A percentile compares a stretch with the other conserved stretches of the same genome.
Evolutionary conservation across 2,113 vertebrate genomes (phyloP).

Genomic region (Myxocyprinus asiaticus): DNA sequence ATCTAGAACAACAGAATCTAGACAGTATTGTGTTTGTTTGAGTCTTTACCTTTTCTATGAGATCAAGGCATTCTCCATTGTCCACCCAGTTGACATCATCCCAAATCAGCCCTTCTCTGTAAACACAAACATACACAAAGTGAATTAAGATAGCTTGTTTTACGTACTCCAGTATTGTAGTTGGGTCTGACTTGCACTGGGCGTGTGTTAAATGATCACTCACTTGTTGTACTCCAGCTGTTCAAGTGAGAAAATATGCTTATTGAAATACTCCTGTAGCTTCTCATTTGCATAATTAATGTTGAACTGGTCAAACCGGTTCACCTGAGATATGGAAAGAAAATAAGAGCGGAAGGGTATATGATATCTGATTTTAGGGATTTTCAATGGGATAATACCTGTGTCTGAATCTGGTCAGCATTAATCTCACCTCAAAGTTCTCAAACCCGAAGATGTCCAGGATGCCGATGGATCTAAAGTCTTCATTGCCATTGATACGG

Average conservation of each 20-base stretch:
- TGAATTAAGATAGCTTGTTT: background rate
- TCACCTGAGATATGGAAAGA: constrained; percentile 76
- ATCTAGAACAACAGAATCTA: background rate
- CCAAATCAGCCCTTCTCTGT: constrained; percentile 93
- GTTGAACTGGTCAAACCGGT: constrained; percentile 98
- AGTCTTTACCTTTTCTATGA: constrained; percentile 91
- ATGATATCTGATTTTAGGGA: no score
- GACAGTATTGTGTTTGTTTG: background rate
- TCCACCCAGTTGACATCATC: constrained; percentile 96
- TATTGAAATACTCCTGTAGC: constrained; percentile 99
- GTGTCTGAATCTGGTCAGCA: background rate
- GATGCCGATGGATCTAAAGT: constrained; percentile 93
- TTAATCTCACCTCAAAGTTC: constrained; percentile 88
- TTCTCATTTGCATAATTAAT: constrained; percentile 99
- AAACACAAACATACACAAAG: constrained; percentile 25
- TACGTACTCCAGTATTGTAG: no score
- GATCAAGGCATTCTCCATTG: constrained; percentile 95
- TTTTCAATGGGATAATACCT: background rate
- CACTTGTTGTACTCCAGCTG: constrained; percentile 97
- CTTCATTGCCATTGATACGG: constrained; percentile 87
- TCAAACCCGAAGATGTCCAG: constrained; percentile 98
- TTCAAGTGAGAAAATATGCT: constrained; percentile 98
- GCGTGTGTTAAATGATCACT: background rate
- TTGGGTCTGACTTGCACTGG: no score
- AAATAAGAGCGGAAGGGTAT: background rate